These are phyloP conservation scores for Halictus quadricinctus DNA, from an alignment of 2,888 invertebrate genomes.

Conservation along the genomic window DNA sequence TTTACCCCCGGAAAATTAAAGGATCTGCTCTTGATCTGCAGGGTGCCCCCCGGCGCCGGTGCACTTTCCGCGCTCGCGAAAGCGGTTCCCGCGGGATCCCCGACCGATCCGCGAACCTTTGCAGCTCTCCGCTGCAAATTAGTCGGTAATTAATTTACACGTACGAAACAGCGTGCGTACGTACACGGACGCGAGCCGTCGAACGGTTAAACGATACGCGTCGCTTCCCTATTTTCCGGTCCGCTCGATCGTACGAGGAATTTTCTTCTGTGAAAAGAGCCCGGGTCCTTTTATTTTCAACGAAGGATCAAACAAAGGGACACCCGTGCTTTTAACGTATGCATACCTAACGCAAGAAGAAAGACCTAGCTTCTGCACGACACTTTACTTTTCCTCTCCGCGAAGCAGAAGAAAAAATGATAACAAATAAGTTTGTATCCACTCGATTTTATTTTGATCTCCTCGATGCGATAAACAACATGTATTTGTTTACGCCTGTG, in stretches of 20 bases:
- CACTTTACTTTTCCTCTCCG: constrained; percentile 6
- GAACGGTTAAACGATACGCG: not conserved
- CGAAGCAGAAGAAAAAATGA: not conserved
- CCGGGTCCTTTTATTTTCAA: constrained; percentile 14
- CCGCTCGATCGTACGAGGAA: constrained; percentile 12
- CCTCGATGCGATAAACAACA: too few relatives aligned
- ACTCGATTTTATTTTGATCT: too few relatives aligned
- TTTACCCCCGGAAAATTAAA: constrained; percentile 36
- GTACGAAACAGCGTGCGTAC: too few relatives aligned
- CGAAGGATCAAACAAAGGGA: constrained; percentile 33
- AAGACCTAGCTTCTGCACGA: constrained; percentile 32
- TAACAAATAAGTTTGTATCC: too few relatives aligned
- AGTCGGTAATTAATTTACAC: constrained; percentile 19
- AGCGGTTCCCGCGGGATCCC: not conserved
- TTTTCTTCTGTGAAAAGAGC: not conserved
- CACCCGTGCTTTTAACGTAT: constrained; percentile 23
- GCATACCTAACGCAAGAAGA: constrained; percentile 11
- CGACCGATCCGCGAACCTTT: not conserved
- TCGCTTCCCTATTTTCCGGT: constrained; percentile 13
- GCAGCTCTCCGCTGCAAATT: not conserved
- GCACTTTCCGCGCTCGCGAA: not conserved
- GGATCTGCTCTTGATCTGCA: constrained; percentile 28
- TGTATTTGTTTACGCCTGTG: too few relatives aligned
- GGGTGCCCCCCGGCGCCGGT: not conserved
- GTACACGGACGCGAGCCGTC: not conserved